Conservation (phyloP, 2,797 vertebrate genomes). For the Graptemys geographica region DNA sequence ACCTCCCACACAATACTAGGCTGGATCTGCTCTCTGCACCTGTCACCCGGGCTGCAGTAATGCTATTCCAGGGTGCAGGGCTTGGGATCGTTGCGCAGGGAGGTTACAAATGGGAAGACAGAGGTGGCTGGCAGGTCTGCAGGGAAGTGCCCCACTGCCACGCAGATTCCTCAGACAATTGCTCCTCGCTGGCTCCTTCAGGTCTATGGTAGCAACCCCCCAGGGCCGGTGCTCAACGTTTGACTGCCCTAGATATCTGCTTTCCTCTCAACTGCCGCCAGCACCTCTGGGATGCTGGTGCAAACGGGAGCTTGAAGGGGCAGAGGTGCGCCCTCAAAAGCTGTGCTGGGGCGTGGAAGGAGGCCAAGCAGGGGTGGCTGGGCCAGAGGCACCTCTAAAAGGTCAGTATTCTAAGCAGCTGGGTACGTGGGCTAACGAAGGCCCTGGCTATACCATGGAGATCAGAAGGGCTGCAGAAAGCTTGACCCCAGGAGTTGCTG, state of each 20-base stretch:
- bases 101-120: background rate
- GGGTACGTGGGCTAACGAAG: background rate
- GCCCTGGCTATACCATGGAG: background rate
- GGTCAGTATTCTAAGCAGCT: background rate
- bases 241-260: background rate
- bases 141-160: background rate
- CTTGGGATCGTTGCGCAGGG: background rate
- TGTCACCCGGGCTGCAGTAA: background rate
- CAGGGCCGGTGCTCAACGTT: background rate
- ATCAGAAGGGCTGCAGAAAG: background rate
- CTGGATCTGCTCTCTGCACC: background rate
- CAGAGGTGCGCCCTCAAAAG: background rate
- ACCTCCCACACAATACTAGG: background rate
- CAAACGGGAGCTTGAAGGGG: background rate
- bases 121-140: background rate
- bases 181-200: background rate
- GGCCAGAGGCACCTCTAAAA: background rate
- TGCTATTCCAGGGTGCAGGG: background rate
- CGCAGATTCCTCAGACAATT: background rate
- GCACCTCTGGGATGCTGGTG: background rate
- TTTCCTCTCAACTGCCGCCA: background rate
- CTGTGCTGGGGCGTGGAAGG: background rate
- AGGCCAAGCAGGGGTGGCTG: background rate
- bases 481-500: background rate
- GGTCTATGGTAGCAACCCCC: background rate